A percentile compares a stretch with the other conserved stretches of the same genome.
Conservation (phyloP, 1,140 invertebrate species). For the Penaeus vannamei region DNA sequence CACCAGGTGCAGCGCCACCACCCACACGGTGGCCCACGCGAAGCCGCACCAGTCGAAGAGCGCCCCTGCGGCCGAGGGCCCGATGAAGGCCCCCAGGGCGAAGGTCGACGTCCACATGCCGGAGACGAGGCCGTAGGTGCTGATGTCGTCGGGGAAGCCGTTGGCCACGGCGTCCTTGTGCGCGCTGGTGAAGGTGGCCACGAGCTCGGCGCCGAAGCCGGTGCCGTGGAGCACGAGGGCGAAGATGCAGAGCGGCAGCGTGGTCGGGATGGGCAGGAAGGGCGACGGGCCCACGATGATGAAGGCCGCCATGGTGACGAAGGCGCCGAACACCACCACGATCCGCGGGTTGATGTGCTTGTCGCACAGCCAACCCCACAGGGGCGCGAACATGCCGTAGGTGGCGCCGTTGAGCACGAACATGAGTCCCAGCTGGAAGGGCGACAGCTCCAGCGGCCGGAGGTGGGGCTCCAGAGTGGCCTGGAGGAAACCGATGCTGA, state of each 20-base stretch:
- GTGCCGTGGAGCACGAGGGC: constrained; percentile 84
- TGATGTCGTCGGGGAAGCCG: constrained; percentile 85
- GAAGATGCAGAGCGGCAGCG: constrained; percentile 73
- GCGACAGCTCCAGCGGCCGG: constrained; percentile 80
- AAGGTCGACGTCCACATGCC: constrained; percentile 89
- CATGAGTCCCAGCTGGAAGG: constrained; percentile 84
- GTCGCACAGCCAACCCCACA: constrained; percentile 87
- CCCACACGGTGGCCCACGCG: constrained; percentile 80
- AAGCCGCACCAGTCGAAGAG: constrained; percentile 84
- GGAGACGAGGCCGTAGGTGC: constrained; percentile 88
- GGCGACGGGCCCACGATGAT: constrained; percentile 62
- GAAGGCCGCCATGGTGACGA: constrained; percentile 53
- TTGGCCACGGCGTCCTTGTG: constrained; percentile 79
- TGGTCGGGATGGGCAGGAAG: constrained; percentile 51
- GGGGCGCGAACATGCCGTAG: constrained; percentile 85
- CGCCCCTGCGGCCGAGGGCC: constrained; percentile 84
- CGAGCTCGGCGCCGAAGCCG: constrained; percentile 85
- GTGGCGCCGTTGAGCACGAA: constrained; percentile 90
- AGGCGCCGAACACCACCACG: constrained; percentile 57
- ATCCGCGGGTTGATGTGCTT: constrained; percentile 69
- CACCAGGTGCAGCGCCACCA: constrained; percentile 70
- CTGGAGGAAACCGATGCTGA: constrained; percentile 86
- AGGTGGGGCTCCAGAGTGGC: constrained; percentile 88
- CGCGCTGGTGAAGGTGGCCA: constrained; percentile 87
- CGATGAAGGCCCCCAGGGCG: constrained; percentile 87